Percentiles rank a stretch among this genome's conserved stretches.
These are phyloP conservation scores for Drosophila subquinaria DNA, from an alignment of 2,888 invertebrate species.

Conservation along the genomic window DNA sequence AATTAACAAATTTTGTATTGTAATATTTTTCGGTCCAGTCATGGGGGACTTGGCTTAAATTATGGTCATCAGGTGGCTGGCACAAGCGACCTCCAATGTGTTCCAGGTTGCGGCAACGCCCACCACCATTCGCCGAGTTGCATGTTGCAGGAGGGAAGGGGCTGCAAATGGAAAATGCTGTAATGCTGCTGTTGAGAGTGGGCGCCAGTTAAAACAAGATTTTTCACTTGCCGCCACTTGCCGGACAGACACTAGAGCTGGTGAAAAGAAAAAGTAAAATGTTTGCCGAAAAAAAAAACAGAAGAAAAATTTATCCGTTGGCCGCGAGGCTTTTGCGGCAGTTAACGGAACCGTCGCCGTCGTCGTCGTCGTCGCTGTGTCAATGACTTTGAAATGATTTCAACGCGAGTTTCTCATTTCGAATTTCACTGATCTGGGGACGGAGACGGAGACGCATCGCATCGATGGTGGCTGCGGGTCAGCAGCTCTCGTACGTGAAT, in stretches of 20 bases:
- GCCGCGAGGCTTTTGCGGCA: slow-evolving; percentile 25
- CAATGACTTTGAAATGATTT: slow-evolving; percentile 79
- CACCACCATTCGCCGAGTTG: slow-evolving; percentile 13
- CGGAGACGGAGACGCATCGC: slow-evolving; percentile 7
- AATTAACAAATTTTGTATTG: slow-evolving; percentile 21
- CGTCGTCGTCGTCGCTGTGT: slow-evolving; percentile 51
- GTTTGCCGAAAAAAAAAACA: slow-evolving; percentile 60
- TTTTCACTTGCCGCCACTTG: slow-evolving; percentile 55
- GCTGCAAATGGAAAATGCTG: slow-evolving; percentile 43
- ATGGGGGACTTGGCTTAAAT: slow-evolving; percentile 25
- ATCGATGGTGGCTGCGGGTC: slow-evolving; percentile 51
- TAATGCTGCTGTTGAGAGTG: slow-evolving; percentile 24
- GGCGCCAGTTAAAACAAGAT: slow-evolving; percentile 61
- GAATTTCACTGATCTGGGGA: slow-evolving; percentile 49
- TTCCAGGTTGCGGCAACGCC: slow-evolving; percentile 50
- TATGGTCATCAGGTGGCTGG: slow-evolving; percentile 39
- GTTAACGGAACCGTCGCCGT: slow-evolving; percentile 44
- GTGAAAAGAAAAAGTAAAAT: slow-evolving; percentile 77
- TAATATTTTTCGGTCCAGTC: slow-evolving; percentile 28
- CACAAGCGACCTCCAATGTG: slow-evolving; percentile 34
- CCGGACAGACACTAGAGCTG: slow-evolving; percentile 22
- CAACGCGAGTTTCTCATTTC: slow-evolving; percentile 70
- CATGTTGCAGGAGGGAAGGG: neutral
- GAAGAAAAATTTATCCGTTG: slow-evolving; percentile 40
- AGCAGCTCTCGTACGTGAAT: slow-evolving; percentile 67